Percentiles rank a stretch among this genome's conserved stretches.
These are phyloP conservation scores for Atherix ibis DNA, from an alignment of 2,888 invertebrate species.

Conservation along the genomic window DNA sequence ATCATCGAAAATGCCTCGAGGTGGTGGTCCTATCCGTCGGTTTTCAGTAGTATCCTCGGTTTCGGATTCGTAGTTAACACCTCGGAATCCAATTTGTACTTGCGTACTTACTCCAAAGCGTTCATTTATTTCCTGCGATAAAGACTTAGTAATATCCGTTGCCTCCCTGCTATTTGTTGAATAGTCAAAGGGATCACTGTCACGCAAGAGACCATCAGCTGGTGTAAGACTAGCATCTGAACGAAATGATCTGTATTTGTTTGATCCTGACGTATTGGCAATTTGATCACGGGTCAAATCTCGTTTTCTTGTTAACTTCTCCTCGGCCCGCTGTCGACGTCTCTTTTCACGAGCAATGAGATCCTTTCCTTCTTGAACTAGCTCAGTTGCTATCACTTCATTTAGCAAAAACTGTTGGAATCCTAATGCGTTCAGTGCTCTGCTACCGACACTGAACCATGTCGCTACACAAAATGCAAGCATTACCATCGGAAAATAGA, in stretches of 20 bases:
- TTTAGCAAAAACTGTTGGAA: slow-evolving; percentile 96
- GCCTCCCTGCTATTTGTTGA: slow-evolving; percentile 31
- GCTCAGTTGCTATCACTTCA: slow-evolving; percentile 81
- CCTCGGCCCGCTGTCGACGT: slow-evolving; percentile 63
- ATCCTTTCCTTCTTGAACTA: slow-evolving; percentile 87
- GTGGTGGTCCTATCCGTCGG: slow-evolving; percentile 47
- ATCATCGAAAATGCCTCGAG: slow-evolving; percentile 69
- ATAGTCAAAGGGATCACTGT: slow-evolving; percentile 57
- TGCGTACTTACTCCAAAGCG: slow-evolving; percentile 51
- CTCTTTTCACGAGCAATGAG: slow-evolving; percentile 79
- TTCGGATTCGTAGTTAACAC: slow-evolving; percentile 23
- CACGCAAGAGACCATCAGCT: slow-evolving; percentile 50
- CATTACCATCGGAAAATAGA: slow-evolving; percentile 97
- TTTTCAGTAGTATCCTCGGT: slow-evolving; percentile 20
- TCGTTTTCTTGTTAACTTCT: slow-evolving; percentile 52
- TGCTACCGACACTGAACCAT: slow-evolving; percentile 83
- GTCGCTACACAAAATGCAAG: slow-evolving; percentile 84
- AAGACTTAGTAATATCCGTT: slow-evolving; percentile 24
- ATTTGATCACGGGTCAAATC: slow-evolving; percentile 26
- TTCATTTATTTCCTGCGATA: slow-evolving; percentile 42
- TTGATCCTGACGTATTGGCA: slow-evolving; percentile 18
- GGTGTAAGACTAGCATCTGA: slow-evolving; percentile 17
- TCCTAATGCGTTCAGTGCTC: slow-evolving; percentile 76
- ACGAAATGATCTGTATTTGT: slow-evolving; percentile 11
- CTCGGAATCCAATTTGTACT: slow-evolving; percentile 31